Base-by-base conservation (phyloP, 2,113 vertebrate species). In the Fulica atra region DNA sequence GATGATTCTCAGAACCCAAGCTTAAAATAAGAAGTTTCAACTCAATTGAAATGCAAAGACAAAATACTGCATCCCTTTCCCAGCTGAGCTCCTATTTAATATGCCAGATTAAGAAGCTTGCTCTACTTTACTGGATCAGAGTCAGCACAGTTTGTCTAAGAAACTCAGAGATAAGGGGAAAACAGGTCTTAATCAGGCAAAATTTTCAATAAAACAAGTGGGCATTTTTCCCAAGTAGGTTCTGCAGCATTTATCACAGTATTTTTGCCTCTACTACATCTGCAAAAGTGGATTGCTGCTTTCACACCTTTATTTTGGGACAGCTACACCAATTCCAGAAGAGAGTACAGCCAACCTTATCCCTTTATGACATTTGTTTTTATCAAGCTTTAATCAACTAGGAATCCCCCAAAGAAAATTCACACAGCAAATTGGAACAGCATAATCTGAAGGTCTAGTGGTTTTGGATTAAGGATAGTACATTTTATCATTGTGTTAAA, bases 1-100 rank as follows among this genome's bases (percentile, higher is more conserved):
- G 71, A 91, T 48, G 46, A 88, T 68, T 94, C 63, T 81, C 26
- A 86, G 72, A 78, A 59, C 26, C 56, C 64, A 74, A 91, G 50
- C 79, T 95, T 97, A 95, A 97, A 96, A 94, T 84, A 90, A 86
- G 56, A 88, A 86, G 25, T 83, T 94, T 91, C 19, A 7, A 82
- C 46, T 96, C 93, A 86, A 57, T 88, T 96, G 85, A 96, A 96
- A 97, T 89, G 56, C 92, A 94, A 95, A 94, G 74, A 59, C 21
- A 78, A 97, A 92, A 92, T 96, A 68, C 89, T 81, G 59, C 42
- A 72, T 88, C 97, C 76, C 35, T 92, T 95, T 70, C 77, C 64
- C 72, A 94, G 80, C 26, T 88, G 64, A 96, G 90, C 79, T 94
- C 96, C 89, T 93, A 96, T 88, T 95, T 94, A 86, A 92, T 53